Conservation (phyloP, 2,888 invertebrate genomes). For the Phrixothrix hirtus region DNA sequence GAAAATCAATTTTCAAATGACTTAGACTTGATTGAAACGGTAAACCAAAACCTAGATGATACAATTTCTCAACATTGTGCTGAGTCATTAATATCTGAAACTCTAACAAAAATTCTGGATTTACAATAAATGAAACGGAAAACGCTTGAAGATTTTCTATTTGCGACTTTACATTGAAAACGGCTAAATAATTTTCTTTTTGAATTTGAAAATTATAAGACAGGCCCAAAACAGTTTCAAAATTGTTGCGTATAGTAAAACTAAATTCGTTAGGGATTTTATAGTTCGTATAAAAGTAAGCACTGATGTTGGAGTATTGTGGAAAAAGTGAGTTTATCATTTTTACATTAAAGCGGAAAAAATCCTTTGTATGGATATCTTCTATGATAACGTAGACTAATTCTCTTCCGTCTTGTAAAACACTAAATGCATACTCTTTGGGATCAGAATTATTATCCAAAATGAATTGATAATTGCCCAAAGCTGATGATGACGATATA, state of each 20-base stretch:
- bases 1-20: conserved; percentile 1
- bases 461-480: conserved; percentile 31
- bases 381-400: conserved; percentile 32
- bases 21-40: conserved; percentile 5
- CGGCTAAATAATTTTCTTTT: conserved; percentile 3
- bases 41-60: conserved; percentile 1
- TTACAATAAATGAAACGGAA: background rate
- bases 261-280: conserved; percentile 22
- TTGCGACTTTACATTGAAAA: conserved; percentile 3
- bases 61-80: background rate
- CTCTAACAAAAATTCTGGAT: conserved; percentile 4
- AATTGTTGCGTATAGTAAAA: conserved; percentile 19
- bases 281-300: conserved; percentile 25
- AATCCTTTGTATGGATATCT: conserved; percentile 22
- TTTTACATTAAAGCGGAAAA: conserved; percentile 31
- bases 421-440: conserved; percentile 31
- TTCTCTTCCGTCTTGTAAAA: conserved; percentile 32
- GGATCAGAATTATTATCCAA: conserved; percentile 28
- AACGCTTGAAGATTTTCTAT: conserved; percentile 3
- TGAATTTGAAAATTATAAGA: conserved; percentile 9
- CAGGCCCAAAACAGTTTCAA: background rate
- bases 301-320: conserved; percentile 27
- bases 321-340: conserved; percentile 32
- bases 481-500: conserved; percentile 26
- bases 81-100: conserved; percentile 1